phyloP scores from a whole-genome alignment of 2,888 invertebrate genomes.

The Drosophila quasianomalipes region DNA sequence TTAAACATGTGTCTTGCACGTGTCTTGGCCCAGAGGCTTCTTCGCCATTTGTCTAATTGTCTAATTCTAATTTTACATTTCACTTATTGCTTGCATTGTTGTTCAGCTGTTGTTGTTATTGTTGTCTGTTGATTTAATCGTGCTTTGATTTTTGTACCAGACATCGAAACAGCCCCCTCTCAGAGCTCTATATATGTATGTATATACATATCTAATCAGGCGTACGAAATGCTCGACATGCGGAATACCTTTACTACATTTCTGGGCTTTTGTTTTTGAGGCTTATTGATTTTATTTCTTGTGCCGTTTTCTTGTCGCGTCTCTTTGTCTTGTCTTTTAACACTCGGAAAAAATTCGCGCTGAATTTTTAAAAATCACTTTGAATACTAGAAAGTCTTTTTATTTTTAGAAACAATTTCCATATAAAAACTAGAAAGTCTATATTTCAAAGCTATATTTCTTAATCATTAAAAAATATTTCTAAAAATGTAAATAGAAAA shows the following conservation, averaged over 20 bases:
- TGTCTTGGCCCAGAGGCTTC: slow-evolving; percentile 35
- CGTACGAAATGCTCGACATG: slow-evolving; percentile 66
- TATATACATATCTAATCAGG: slow-evolving; percentile 69
- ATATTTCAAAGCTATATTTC: too few relatives aligned
- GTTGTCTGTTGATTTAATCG: slow-evolving; percentile 51
- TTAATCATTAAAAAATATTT: too few relatives aligned
- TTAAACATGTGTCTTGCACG: slow-evolving; percentile 50
- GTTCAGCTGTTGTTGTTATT: slow-evolving; percentile 1
- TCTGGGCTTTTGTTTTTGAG: slow-evolving; percentile 53
- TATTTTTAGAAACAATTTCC: background rate
- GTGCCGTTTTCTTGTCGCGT: slow-evolving; percentile 17
- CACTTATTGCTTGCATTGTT: slow-evolving; percentile 34
- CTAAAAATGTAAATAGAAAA: too few relatives aligned
- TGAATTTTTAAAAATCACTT: background rate
- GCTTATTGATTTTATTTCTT: slow-evolving; percentile 69
- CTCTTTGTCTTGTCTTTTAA: slow-evolving; percentile 19
- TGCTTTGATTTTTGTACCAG: slow-evolving; percentile 33
- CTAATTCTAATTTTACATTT: slow-evolving; percentile 69
- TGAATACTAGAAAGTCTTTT: background rate
- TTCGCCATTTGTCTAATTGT: slow-evolving; percentile 76
- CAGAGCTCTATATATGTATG: background rate
- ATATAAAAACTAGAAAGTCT: too few relatives aligned
- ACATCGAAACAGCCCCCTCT: slow-evolving; percentile 2
- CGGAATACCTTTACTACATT: slow-evolving; percentile 39
- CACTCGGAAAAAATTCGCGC: background rate